Evolutionary conservation across 2,888 invertebrate genomes (phyloP), one percentile per base, ranked within the genome.

Genomic region (Leucania comma): DNA sequence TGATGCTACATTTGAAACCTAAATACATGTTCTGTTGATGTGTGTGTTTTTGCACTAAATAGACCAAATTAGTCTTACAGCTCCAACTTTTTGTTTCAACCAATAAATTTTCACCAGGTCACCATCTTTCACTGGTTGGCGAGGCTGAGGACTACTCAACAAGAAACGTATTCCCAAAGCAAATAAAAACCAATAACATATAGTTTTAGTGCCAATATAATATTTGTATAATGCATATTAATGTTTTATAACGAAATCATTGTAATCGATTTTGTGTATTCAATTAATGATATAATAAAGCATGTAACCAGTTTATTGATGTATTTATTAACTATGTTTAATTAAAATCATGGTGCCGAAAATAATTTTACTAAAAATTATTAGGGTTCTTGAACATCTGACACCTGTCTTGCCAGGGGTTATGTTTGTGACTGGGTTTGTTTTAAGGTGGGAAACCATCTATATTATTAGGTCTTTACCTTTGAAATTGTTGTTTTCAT

Each of bases 101-200:
- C 20, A 10, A 62, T 35, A 3, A 5, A 22, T 62, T 24, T 60
- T 46, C 6, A 50, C 3, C 90, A 96, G 96, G 67, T 95, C 95
- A n/a, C 95, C 96, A 22, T 93, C 95, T 5, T 96, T 96, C 81
- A 95, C 95, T 46, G 95, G 95, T 3, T 96, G 96, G 96, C 93
- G 96, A 6, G 93, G 96, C 86, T 96, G 90, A 95, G 91, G 84
- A 85, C 84, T 83, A 53, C 53, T 81, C 58, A 85, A 85, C 75
- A 91, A 89, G 60, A 87, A 89, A 54, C 88, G 86, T 54, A 79
- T 84, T 54, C 48, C 80, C 50, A 83, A 84, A 50, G 80, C 73
- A 71, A 88, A 87, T 74, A 87, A 84, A 63, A 67, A 82, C 22
- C 67, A 73, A 65, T 73, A 68, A 57, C 75, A 17, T 48, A n/a